Base-by-base conservation (phyloP, 2,113 vertebrate species). In the Aramus guarauna region DNA sequence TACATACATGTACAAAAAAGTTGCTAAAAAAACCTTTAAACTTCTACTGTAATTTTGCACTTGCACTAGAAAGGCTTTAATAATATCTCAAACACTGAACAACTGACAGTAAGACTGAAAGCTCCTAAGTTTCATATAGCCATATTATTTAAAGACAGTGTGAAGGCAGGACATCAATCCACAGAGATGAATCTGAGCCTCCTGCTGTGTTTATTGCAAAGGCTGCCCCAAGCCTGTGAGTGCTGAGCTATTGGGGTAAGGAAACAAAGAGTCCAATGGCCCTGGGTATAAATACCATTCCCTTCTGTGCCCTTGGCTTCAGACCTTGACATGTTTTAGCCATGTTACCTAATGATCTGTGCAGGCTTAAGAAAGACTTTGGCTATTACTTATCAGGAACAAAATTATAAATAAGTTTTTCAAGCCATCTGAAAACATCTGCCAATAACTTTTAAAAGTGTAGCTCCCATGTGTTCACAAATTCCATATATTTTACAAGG, bases 221-320 rank as follows among this genome's bases (percentile, higher is more conserved):
- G 37, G 32, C 24, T 82, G 37, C 12, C 26, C n/a, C 43, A 45
- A 52, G 58, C 5, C 34, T 64, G 18, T 56, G 67, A 55, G 26
- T 86, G 36, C 29, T 59, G 47, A 92, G 17, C 17, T 82, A 3
- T 4, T 79, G 37, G 9, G 15, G 18, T 41, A 63, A 64, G 36
- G 20, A 73, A 85, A 32, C 7, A 47, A 60, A 45, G 13, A 66
- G 4, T 10, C 2, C 0, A 0, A 39, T 30, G 30, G 19, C 9
- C 50, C 2, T 1, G 1, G 23, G 5, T 15, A 24, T 26, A 63
- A 86, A 47, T 34, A 37, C 8, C 1, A 0, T 18, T 78, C 15
- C 10, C 12, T 79, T 79, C 32, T 64, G 29, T 52, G 30, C 32
- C 18, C 7, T 64, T 71, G 69, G 27, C 58, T 84, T 91, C 63